Conservation (phyloP, 2,113 vertebrate species). For the Taxidea taxus region DNA sequence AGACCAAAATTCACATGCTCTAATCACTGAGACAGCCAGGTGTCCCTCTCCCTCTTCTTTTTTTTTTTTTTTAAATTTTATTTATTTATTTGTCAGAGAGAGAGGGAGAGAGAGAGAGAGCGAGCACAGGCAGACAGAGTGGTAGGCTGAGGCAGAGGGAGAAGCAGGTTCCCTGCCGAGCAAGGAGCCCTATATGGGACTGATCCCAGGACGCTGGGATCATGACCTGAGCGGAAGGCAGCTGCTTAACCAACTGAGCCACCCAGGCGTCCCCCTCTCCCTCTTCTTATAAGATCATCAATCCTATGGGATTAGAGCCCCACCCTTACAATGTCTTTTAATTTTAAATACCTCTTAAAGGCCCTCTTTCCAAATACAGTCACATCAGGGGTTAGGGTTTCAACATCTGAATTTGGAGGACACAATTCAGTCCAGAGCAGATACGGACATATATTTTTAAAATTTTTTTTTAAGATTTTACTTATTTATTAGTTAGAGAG, state of each 20-base stretch:
- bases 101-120: too few relatives aligned
- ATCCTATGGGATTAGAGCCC: not conserved
- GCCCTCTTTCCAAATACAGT: not conserved
- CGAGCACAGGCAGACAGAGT: too few relatives aligned
- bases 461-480: too few relatives aligned
- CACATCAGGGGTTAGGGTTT: not conserved
- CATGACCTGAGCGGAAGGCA: too few relatives aligned
- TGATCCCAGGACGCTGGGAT: too few relatives aligned
- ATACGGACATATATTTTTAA: not conserved
- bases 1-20: not conserved
- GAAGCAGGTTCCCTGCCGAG: too few relatives aligned
- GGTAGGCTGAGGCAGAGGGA: too few relatives aligned
- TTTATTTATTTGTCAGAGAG: too few relatives aligned
- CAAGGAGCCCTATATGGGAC: too few relatives aligned
- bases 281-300: not conserved
- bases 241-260: too few relatives aligned
- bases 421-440: not conserved
- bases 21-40: not conserved
- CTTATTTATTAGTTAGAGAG: too few relatives aligned
- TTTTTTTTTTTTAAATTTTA: too few relatives aligned
- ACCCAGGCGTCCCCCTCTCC: not conserved
- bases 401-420: not conserved
- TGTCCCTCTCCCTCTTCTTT: not conserved
- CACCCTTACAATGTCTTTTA: not conserved
- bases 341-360: not conserved